phyloP scores from a whole-genome alignment of 2,113 vertebrate genomes.

The Tringa solitaria region DNA sequence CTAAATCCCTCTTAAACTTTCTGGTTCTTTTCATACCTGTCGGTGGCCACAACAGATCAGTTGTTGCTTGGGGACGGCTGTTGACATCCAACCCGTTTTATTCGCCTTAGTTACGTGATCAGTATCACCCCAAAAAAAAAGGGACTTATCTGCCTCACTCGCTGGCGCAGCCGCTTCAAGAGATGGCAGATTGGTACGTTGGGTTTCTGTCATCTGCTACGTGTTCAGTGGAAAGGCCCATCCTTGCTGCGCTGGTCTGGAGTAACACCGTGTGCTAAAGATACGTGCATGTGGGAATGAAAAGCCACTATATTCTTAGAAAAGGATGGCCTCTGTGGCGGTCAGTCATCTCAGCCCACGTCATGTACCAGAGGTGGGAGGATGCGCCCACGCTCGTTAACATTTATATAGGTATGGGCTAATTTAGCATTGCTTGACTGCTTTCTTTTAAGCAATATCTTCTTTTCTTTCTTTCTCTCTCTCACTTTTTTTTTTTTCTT shows the following conservation, averaged over 20 bases:
- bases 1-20: not conserved
- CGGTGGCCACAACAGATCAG: not conserved
- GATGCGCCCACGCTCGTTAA: not conserved
- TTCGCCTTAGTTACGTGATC: not conserved
- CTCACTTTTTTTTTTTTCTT: not conserved
- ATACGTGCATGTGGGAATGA: not conserved
- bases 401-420: not conserved
- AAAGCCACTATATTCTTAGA: constrained; percentile 17
- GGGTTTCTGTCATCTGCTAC: not conserved
- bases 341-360: not conserved
- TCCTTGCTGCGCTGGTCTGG: not conserved
- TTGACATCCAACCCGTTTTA: not conserved
- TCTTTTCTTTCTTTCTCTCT: not conserved
- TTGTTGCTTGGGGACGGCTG: not conserved
- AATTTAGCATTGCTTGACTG: not conserved
- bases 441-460: constrained; percentile 16
- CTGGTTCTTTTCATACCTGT: not conserved
- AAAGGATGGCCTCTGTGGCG: not conserved
- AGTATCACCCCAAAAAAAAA: not conserved
- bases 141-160: not conserved
- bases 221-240: not conserved
- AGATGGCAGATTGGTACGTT: not conserved
- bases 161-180: not conserved
- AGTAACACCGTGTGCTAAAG: not conserved
- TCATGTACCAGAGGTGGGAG: not conserved